These are phyloP conservation scores for Ephydatia muelleri DNA, from an alignment of 37 sponge, comb jelly and placozoan genomes.

Conservation along the genomic window DNA sequence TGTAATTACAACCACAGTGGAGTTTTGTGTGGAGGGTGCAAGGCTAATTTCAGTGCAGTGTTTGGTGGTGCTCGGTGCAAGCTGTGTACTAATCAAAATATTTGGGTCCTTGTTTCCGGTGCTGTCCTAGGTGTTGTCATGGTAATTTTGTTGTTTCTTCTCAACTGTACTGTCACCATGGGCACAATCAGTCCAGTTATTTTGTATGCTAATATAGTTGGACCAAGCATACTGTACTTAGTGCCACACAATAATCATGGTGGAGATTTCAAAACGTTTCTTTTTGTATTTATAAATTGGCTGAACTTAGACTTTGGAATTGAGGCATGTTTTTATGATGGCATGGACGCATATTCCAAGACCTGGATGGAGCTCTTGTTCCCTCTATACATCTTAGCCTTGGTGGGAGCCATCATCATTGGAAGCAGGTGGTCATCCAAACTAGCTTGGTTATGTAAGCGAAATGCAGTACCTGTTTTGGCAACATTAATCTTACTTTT, in stretches of 20 bases:
- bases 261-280: not conserved
- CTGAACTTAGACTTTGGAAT: slow-evolving; percentile 23
- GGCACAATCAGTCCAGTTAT: not conserved
- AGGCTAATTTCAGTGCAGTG: too few species aligned
- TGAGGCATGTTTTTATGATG: slow-evolving; percentile 6
- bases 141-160: not conserved
- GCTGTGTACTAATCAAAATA: not conserved
- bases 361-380: slow-evolving; percentile 29
- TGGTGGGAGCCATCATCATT: slow-evolving; percentile 3
- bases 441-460: not conserved
- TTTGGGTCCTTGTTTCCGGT: not conserved
- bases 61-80: too few species aligned
- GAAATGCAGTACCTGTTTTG: slow-evolving; percentile 13
- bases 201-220: slow-evolving; percentile 6
- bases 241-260: not conserved
- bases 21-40: too few species aligned
- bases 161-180: not conserved
- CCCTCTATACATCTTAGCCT: slow-evolving; percentile 8
- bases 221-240: not conserved
- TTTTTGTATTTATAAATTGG: slow-evolving; percentile 11
- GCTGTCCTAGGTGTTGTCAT: not conserved
- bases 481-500: slow-evolving; percentile 17
- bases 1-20: not conserved
- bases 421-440: too few species aligned
- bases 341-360: too few species aligned